Percentiles rank a stretch among this genome's conserved stretches.
phyloP scores from a whole-genome alignment of 2,113 vertebrate genomes.

The Ahaetulla prasina region DNA sequence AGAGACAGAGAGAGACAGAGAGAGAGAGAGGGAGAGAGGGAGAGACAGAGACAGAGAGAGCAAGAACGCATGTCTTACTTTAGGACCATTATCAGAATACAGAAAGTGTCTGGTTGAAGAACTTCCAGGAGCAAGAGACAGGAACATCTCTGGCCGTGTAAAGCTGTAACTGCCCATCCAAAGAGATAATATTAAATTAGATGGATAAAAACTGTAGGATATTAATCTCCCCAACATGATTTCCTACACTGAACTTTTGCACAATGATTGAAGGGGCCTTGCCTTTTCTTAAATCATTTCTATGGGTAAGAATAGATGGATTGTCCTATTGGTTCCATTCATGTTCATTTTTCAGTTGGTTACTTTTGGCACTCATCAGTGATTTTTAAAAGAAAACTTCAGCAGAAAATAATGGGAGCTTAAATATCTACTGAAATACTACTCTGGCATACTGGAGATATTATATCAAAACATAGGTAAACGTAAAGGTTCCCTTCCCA shows the following conservation, averaged over 20 bases:
- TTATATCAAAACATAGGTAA: not conserved
- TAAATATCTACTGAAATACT: not conserved
- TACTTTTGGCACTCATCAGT: not conserved
- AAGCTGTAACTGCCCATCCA: not conserved
- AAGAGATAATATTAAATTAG: not conserved
- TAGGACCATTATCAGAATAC: too few species aligned
- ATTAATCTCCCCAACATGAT: too few species aligned
- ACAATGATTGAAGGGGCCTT: not conserved
- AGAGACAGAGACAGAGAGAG: too few species aligned
- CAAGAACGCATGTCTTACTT: not conserved
- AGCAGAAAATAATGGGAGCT: not conserved
- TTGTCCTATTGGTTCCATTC: not conserved
- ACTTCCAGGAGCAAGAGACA: not conserved
- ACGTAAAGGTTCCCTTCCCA: too few species aligned
- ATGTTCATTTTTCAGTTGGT: not conserved
- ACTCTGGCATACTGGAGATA: not conserved
- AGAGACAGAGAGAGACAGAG: too few species aligned
- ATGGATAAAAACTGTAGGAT: not conserved
- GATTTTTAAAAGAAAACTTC: not conserved
- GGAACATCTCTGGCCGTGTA: not conserved
- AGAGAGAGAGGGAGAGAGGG: too few species aligned
- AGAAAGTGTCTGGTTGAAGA: not conserved
- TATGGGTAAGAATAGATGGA: not conserved
- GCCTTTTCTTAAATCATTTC: not conserved
- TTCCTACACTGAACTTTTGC: not conserved